phyloP scores from a whole-genome alignment of 2,113 vertebrate genomes.

The Euleptes europaea region DNA sequence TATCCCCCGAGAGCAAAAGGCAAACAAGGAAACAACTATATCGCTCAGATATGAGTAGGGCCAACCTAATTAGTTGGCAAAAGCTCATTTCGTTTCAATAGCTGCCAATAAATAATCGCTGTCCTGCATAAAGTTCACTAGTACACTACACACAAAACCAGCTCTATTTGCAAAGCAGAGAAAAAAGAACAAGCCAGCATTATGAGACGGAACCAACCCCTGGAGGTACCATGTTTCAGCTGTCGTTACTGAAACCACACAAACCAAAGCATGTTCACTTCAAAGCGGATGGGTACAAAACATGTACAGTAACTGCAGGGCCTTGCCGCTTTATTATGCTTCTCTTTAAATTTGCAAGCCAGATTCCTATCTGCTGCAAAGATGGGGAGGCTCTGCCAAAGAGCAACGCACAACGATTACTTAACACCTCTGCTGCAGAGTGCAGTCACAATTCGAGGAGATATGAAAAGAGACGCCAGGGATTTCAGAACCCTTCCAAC shows the following conservation, averaged over 20 bases:
- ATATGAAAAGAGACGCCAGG: background rate
- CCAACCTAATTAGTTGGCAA: constrained; percentile 11
- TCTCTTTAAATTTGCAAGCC: constrained; percentile 8
- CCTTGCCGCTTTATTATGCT: constrained; percentile 6
- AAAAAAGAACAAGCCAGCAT: background rate
- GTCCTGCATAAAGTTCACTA: background rate
- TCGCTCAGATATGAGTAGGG: background rate
- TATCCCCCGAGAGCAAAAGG: background rate
- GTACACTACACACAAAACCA: background rate
- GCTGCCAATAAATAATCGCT: constrained; percentile 19
- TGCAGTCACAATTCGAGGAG: background rate
- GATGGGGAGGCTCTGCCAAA: background rate
- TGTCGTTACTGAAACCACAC: constrained; percentile 25
- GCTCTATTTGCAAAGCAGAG: background rate
- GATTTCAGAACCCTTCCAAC: background rate
- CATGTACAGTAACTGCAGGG: background rate
- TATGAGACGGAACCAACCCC: constrained; percentile 11
- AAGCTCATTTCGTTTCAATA: constrained; percentile 20
- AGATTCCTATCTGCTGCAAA: background rate
- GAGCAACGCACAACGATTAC: background rate
- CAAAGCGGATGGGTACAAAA: constrained; percentile 35
- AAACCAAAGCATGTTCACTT: constrained; percentile 28
- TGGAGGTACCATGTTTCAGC: constrained; percentile 18
- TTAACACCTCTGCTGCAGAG: background rate
- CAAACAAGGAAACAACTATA: constrained; percentile 20